Evolutionary conservation across 2,888 invertebrate genomes (phyloP).

Genomic region (Parnassius mnemosyne): DNA sequence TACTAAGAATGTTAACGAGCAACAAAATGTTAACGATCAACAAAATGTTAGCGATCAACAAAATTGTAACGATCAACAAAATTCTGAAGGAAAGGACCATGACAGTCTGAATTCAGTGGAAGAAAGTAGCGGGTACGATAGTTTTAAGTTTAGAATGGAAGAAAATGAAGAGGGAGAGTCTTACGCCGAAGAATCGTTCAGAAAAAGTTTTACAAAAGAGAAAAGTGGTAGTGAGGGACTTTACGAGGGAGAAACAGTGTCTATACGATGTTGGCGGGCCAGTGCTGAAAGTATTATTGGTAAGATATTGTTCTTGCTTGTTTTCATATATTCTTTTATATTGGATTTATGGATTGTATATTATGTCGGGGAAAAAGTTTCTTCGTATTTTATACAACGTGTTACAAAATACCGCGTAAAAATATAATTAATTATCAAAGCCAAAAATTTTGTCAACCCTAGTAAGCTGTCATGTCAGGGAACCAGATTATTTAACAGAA

Average conservation of each 20-base stretch:
- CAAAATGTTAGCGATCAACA: slow-evolving; percentile 27
- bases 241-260: slow-evolving; percentile 54
- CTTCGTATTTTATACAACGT: no score
- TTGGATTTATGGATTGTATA: background rate
- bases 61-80: slow-evolving; percentile 28
- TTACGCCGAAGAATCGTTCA: slow-evolving; percentile 66
- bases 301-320: slow-evolving; percentile 35
- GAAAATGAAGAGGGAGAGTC: slow-evolving; percentile 71
- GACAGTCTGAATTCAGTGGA: slow-evolving; percentile 86
- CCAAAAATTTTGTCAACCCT: no score
- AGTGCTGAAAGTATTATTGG: slow-evolving; percentile 68
- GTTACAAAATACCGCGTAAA: no score
- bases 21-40: background rate
- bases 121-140: slow-evolving; percentile 90
- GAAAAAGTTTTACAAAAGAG: slow-evolving; percentile 64
- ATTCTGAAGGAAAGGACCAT: slow-evolving; percentile 53
- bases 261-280: slow-evolving; percentile 59
- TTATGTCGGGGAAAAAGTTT: no score
- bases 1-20: slow-evolving; percentile 2
- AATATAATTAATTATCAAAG: no score
- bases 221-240: slow-evolving; percentile 46
- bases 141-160: slow-evolving; percentile 83
- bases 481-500: no score
- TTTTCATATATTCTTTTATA: background rate
- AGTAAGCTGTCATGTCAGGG: no score